Evolutionary conservation across 2,113 vertebrate genomes (phyloP).

Genomic region (Hippoglossus stenolepis): DNA sequence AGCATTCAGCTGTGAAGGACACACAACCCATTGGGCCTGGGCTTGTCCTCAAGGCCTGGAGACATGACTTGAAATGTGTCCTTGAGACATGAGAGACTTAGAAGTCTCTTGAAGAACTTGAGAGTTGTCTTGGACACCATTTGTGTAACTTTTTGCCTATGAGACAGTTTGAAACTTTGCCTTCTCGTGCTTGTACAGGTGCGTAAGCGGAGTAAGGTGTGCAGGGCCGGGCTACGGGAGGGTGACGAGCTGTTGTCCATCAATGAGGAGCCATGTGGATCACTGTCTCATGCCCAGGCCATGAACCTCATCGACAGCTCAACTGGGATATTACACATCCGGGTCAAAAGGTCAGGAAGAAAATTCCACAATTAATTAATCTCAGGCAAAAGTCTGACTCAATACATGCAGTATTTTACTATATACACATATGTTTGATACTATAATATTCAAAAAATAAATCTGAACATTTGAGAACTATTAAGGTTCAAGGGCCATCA

Average conservation of each 20-base stretch:
- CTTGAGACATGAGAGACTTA: too few species aligned
- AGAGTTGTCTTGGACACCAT: background rate
- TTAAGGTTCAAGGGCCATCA: background rate
- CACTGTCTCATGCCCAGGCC: constrained; percentile 92
- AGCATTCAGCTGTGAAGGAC: background rate
- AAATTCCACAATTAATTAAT: background rate
- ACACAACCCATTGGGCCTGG: background rate
- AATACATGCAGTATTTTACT: too few species aligned
- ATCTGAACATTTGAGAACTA: background rate
- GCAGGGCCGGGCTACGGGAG: constrained; percentile 92
- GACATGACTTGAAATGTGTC: background rate
- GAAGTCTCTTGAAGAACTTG: too few species aligned
- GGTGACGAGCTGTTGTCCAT: constrained; percentile 92
- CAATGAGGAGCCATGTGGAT: constrained; percentile 90
- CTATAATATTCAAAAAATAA: too few species aligned
- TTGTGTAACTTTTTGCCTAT: background rate
- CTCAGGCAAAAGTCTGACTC: background rate
- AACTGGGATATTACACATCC: constrained; percentile 85
- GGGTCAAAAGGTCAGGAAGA: constrained; percentile 88
- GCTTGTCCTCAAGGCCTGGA: background rate
- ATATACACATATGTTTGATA: too few species aligned
- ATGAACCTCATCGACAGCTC: constrained; percentile 95
- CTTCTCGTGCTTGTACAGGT: constrained; percentile 82
- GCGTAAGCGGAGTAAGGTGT: constrained; percentile 96
- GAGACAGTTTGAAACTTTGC: background rate